These are phyloP conservation scores for Actias luna DNA, from an alignment of 2,888 invertebrate genomes.

Conservation along the genomic window DNA sequence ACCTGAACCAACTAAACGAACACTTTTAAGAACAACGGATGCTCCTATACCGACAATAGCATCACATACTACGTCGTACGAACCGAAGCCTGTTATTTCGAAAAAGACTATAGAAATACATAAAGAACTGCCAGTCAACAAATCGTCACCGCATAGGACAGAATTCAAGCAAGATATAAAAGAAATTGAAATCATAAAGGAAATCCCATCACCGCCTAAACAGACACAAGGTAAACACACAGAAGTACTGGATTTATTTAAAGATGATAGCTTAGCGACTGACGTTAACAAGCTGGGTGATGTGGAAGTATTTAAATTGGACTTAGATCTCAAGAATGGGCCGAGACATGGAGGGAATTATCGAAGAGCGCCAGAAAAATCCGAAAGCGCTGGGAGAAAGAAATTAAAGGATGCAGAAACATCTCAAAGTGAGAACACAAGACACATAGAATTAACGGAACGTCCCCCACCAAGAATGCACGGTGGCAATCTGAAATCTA, in stretches of 20 bases:
- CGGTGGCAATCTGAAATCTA: conserved; percentile 46
- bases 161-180: conserved; percentile 71
- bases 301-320: conserved; percentile 69
- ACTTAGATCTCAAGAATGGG: conserved; percentile 54
- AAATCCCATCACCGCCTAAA: conserved; percentile 44
- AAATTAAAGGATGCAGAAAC: conserved; percentile 47
- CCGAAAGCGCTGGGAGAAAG: conserved; percentile 24
- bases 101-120: conserved; percentile 71
- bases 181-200: conserved; percentile 70
- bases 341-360: conserved; percentile 76
- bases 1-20: conserved; percentile 59
- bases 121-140: conserved; percentile 62
- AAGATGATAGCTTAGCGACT: conserved; percentile 68
- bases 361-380: conserved; percentile 47
- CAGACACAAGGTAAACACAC: conserved; percentile 42
- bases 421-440: conserved; percentile 55
- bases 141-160: conserved; percentile 58
- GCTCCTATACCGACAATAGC: conserved; percentile 52
- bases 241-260: conserved; percentile 62
- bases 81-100: conserved; percentile 53
- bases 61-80: conserved; percentile 36
- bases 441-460: conserved; percentile 44
- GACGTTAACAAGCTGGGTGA: conserved; percentile 68
- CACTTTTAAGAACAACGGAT: conserved; percentile 58
- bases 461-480: conserved; percentile 35